Conservation (phyloP, 1,140 invertebrate species). For the Cataglyphis hispanica region DNA sequence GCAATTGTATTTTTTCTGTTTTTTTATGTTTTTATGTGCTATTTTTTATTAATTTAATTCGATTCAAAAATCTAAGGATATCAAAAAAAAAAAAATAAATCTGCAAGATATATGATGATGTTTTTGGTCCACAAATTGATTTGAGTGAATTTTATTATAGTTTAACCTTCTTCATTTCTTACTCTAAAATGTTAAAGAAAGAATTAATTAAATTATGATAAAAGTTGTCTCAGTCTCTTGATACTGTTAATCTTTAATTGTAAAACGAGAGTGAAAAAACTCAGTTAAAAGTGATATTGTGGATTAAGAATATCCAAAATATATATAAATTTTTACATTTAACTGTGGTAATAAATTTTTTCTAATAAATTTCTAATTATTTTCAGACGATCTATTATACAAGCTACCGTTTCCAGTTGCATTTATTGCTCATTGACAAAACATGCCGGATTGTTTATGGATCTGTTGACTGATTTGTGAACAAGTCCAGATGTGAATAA, state of each 20-base stretch:
- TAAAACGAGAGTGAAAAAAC: neutral
- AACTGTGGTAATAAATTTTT: neutral
- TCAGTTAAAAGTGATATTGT: neutral
- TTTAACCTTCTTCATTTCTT: neutral
- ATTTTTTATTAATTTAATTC: neutral
- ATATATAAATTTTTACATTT: neutral
- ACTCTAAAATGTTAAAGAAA: neutral
- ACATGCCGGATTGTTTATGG: constrained; percentile 48
- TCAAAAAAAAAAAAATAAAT: neutral
- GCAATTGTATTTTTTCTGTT: neutral
- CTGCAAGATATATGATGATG: neutral
- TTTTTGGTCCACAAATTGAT: neutral
- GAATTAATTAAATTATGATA: neutral
- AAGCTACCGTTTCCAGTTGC: constrained; percentile 55
- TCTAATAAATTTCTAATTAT: neutral
- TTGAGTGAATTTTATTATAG: neutral
- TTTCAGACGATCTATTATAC: constrained; percentile 14
- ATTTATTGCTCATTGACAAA: constrained; percentile 30
- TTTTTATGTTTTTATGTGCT: neutral
- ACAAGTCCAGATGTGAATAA: constrained; percentile 1
- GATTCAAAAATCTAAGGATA: neutral
- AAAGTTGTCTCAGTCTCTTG: neutral
- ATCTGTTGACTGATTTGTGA: constrained; percentile 13
- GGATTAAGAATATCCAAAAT: neutral
- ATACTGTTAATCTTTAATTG: neutral